These are phyloP conservation scores for Scolopax mira DNA, from an alignment of 2,113 vertebrate genomes.

Conservation along the genomic window DNA sequence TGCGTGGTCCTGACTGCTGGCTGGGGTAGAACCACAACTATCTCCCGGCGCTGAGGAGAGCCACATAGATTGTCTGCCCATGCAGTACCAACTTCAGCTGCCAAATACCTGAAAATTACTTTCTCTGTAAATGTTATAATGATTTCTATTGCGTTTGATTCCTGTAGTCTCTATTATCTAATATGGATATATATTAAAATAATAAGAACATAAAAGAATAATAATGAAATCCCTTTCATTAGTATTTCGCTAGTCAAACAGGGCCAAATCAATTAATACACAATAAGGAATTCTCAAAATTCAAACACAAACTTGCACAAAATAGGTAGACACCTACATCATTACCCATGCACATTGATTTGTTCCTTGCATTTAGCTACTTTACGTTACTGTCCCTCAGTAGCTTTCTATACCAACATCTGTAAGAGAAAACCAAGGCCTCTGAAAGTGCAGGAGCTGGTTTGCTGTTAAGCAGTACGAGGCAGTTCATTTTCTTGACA, in stretches of 20 bases:
- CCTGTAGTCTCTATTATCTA: not conserved
- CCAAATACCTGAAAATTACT: not conserved
- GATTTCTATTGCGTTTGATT: not conserved
- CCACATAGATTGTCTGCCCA: not conserved
- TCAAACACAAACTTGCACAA: not conserved
- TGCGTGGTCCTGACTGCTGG: not conserved
- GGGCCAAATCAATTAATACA: not conserved
- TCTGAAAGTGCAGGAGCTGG: not conserved
- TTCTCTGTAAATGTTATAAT: not conserved
- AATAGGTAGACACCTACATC: not conserved
- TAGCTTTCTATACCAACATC: not conserved
- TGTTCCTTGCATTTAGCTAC: not conserved
- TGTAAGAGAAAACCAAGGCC: not conserved
- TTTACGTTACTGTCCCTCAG: not conserved
- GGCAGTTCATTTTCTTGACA: not conserved
- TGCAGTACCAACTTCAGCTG: not conserved
- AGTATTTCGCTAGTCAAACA: not conserved
- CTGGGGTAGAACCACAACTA: not conserved
- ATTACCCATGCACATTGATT: not conserved
- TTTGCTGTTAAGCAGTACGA: not conserved
- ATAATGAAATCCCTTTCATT: not conserved
- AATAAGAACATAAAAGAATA: not conserved
- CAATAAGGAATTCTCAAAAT: not conserved
- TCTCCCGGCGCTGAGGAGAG: not conserved
- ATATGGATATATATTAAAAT: not conserved